Evolutionary conservation across 2,113 vertebrate genomes (phyloP).

Genomic region (Oreochromis aureus): DNA sequence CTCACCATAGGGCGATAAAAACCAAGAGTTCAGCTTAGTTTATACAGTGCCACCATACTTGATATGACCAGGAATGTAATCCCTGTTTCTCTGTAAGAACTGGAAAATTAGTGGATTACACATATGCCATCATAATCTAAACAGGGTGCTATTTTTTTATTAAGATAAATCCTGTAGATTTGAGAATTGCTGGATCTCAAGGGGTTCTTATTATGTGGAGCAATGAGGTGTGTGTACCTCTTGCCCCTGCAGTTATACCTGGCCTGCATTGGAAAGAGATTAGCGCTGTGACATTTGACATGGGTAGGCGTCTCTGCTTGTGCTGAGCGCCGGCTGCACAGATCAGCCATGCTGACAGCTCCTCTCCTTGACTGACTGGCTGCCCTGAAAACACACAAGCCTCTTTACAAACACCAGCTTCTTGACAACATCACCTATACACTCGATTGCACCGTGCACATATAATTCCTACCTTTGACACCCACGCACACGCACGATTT

Average conservation of each 20-base stretch:
- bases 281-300: constrained; percentile 74
- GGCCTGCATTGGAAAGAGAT: constrained; percentile 67
- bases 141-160: background rate
- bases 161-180: constrained; percentile 22
- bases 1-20: background rate
- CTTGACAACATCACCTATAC: constrained; percentile 11
- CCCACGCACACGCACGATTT: background rate
- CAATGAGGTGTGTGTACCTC: constrained; percentile 54
- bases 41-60: background rate
- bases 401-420: constrained; percentile 38
- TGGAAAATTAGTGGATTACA: background rate
- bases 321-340: constrained; percentile 45
- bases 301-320: constrained; percentile 62
- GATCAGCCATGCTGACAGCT: constrained; percentile 52
- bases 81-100: background rate
- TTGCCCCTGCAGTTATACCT: constrained; percentile 54
- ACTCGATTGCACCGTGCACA: background rate
- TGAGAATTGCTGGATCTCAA: constrained; percentile 1
- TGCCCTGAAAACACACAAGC: constrained; percentile 48
- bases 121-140: background rate
- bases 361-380: constrained; percentile 35
- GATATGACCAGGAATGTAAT: background rate
- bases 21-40: background rate
- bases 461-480: constrained; percentile 6
- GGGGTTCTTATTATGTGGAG: constrained; percentile 18